Evolutionary conservation across 23 tunicate genomes (phyloP).

Genomic region (Clavelina lepadiformis): DNA sequence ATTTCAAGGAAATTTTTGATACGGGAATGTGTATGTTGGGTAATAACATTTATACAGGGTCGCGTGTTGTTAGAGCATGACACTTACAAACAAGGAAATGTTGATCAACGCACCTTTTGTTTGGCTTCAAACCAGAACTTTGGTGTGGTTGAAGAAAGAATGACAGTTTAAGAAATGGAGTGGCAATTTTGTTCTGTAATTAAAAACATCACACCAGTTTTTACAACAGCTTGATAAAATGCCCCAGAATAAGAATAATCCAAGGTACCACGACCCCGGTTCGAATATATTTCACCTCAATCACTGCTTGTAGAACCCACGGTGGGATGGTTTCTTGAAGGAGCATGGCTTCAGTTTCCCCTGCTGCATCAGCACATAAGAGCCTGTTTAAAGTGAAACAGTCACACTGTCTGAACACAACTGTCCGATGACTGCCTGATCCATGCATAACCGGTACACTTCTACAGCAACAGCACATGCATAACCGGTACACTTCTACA

Average conservation of each 20-base stretch:
- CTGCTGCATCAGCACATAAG: constrained; percentile 53
- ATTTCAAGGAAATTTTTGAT: no score
- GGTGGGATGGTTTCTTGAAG: constrained; percentile 72
- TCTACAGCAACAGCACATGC: no score
- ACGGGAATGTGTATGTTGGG: no score
- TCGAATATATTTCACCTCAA: constrained; percentile 24
- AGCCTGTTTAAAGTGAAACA: no score
- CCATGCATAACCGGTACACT: no score
- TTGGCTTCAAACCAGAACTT: constrained; percentile 32
- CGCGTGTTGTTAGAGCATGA: not conserved
- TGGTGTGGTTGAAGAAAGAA: constrained; percentile 83
- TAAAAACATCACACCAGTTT: not conserved
- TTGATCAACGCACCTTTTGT: constrained; percentile 28
- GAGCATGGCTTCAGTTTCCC: constrained; percentile 52
- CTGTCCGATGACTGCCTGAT: no score
- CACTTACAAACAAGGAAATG: not conserved
- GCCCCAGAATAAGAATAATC: no score
- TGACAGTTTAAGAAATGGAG: constrained; percentile 6
- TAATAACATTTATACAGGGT: not conserved
- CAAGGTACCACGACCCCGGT: no score
- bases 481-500: no score
- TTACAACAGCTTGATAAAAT: no score
- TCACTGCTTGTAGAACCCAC: constrained; percentile 87
- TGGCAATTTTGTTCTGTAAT: not conserved
- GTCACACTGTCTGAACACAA: no score